phyloP scores from a whole-genome alignment of 2,888 invertebrate species.

The Drosophila kanekoi region DNA sequence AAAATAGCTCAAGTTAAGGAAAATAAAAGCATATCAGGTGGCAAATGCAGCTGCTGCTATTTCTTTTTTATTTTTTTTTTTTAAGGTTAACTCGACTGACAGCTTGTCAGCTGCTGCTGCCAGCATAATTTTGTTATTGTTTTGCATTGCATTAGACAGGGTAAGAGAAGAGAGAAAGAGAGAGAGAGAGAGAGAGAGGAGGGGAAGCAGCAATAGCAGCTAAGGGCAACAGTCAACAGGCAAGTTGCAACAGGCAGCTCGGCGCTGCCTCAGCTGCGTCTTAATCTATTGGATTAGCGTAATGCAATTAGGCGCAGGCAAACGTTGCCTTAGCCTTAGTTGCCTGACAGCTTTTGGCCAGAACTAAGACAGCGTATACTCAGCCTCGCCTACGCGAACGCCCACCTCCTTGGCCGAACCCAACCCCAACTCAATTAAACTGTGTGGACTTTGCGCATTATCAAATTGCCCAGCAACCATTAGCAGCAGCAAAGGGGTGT shows the following conservation, averaged over 20 bases:
- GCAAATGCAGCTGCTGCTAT: not conserved
- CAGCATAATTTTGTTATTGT: slow-evolving; percentile 77
- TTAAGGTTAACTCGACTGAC: slow-evolving; percentile 43
- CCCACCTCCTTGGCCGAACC: not conserved
- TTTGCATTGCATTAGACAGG: slow-evolving; percentile 67
- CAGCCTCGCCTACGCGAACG: no score
- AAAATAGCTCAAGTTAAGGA: not conserved
- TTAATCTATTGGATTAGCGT: slow-evolving; percentile 76
- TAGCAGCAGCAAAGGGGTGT: slow-evolving; percentile 5
- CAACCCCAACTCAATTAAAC: slow-evolving; percentile 72
- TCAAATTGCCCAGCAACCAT: slow-evolving; percentile 55
- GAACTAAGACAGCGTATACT: slow-evolving; percentile 22
- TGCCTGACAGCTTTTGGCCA: slow-evolving; percentile 39
- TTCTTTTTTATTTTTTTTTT: not conserved
- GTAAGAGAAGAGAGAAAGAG: not conserved
- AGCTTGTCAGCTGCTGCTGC: slow-evolving; percentile 51
- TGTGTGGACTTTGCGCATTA: slow-evolving; percentile 54
- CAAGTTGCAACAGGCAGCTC: slow-evolving; percentile 13
- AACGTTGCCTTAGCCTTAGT: slow-evolving; percentile 48
- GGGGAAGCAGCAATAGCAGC: slow-evolving; percentile 2
- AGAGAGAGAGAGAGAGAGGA: not conserved
- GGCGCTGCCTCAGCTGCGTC: slow-evolving; percentile 53
- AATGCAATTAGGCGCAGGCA: slow-evolving; percentile 70
- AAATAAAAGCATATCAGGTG: not conserved
- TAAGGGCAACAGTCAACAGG: slow-evolving; percentile 9